Evolutionary conservation across 2,888 invertebrate genomes (phyloP).

Genomic region (Nasonovia ribisnigri): DNA sequence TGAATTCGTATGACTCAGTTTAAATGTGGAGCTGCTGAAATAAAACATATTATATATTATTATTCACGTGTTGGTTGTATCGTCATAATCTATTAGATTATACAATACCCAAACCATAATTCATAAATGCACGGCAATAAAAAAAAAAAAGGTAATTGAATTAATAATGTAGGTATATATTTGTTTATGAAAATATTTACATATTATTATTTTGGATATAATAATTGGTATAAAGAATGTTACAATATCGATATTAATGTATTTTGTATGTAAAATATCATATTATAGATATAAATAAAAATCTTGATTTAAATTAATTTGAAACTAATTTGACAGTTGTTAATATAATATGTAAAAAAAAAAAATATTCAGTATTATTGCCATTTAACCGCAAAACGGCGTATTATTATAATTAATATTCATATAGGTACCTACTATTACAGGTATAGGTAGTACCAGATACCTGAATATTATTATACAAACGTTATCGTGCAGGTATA

Average conservation of each 20-base stretch:
- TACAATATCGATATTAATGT: neutral
- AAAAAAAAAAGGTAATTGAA: slow-evolving; percentile 35
- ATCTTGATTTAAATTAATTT: slow-evolving; percentile 2
- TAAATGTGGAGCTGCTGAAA: neutral
- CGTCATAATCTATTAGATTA: neutral
- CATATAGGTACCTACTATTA: neutral
- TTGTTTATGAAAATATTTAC: neutral
- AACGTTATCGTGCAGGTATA: neutral
- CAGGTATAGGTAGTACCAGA: neutral
- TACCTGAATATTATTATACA: neutral
- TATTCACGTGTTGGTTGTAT: neutral
- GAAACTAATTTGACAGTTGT: slow-evolving; percentile 24
- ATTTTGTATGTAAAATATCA: neutral
- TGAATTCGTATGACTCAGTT: neutral
- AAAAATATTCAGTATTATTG: neutral
- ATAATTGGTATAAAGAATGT: slow-evolving; percentile 7
- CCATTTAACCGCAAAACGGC: neutral
- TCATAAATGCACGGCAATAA: neutral
- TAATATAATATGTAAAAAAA: neutral
- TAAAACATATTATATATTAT: neutral
- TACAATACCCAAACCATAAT: neutral
- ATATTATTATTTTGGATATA: neutral
- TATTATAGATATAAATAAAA: neutral
- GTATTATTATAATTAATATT: neutral
- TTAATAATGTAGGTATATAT: slow-evolving; percentile 28